phyloP scores from a whole-genome alignment of 2,888 invertebrate species.

The Cosmia pyralina region DNA sequence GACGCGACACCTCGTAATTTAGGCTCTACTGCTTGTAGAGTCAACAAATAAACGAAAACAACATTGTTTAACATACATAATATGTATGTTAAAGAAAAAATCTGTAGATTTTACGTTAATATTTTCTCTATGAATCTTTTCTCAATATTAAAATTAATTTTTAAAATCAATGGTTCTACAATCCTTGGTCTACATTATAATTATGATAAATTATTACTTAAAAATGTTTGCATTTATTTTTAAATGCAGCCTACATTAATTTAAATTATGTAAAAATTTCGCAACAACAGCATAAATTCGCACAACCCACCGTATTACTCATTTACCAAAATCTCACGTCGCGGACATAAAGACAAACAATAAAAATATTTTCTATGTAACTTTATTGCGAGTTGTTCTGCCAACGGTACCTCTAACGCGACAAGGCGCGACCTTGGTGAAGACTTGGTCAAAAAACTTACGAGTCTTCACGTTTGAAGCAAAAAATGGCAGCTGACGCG shows the following conservation, averaged over 20 bases:
- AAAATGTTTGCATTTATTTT: background rate
- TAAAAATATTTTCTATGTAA: slow-evolving; percentile 56
- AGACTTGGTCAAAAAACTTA: slow-evolving; percentile 61
- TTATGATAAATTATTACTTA: no score
- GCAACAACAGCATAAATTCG: slow-evolving; percentile 12
- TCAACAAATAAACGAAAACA: slow-evolving; percentile 11
- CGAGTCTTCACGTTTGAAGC: slow-evolving; percentile 24
- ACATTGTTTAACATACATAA: background rate
- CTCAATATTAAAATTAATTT: background rate
- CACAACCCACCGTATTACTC: slow-evolving; percentile 22
- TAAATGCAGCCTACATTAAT: slow-evolving; percentile 2
- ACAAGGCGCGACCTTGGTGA: slow-evolving; percentile 56
- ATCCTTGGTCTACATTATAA: slow-evolving; percentile 2
- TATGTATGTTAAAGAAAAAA: no score
- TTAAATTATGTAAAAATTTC: slow-evolving; percentile 19
- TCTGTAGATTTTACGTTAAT: no score
- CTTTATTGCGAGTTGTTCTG: slow-evolving; percentile 53
- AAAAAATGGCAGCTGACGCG: slow-evolving; percentile 48
- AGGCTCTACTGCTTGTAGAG: slow-evolving; percentile 13
- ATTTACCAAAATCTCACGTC: slow-evolving; percentile 52
- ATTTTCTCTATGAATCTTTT: no score
- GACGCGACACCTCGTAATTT: slow-evolving; percentile 43
- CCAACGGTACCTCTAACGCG: slow-evolving; percentile 59
- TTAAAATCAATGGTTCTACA: background rate
- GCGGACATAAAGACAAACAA: slow-evolving; percentile 48